Percentiles rank a stretch among this genome's conserved stretches.
Evolutionary conservation across 2,888 invertebrate species (phyloP).

Genomic region (Leistus spinibarbis): DNA sequence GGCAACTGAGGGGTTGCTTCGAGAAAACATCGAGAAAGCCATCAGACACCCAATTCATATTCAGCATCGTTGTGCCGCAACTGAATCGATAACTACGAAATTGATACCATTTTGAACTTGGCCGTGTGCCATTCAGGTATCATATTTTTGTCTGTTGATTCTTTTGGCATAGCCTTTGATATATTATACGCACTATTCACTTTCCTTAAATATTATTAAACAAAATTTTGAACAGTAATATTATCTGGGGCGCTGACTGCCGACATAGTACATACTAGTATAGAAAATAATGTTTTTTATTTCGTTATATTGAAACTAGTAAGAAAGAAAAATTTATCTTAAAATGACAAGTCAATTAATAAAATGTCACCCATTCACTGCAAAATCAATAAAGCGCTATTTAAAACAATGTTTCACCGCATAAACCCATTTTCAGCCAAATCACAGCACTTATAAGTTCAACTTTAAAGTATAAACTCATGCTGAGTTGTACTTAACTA

Average conservation of each 20-base stretch:
- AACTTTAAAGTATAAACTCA: no score
- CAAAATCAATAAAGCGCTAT: no score
- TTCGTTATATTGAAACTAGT: neutral
- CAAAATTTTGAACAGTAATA: neutral
- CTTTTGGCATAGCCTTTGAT: neutral
- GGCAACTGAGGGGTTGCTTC: neutral
- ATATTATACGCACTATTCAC: neutral
- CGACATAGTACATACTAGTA: no score
- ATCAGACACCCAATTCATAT: constrained; percentile 23
- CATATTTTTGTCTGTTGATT: neutral
- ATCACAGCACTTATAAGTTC: no score
- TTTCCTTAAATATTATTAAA: neutral
- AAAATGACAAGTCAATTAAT: no score
- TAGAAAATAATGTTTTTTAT: no score
- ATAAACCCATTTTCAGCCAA: no score
- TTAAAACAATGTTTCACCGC: no score
- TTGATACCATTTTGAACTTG: constrained; percentile 15
- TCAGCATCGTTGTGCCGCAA: constrained; percentile 13
- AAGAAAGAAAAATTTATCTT: no score
- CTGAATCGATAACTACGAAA: constrained; percentile 26
- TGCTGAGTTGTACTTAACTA: no score
- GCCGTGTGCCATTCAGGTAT: constrained; percentile 14
- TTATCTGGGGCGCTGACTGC: neutral
- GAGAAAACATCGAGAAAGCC: constrained; percentile 4
- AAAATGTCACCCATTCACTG: no score